Percentiles rank a stretch among this genome's conserved stretches.
Evolutionary conservation across 37 sponge, comb jelly and placozoan genomes (phyloP).

Genomic region (Cliona cf. orientalis): DNA sequence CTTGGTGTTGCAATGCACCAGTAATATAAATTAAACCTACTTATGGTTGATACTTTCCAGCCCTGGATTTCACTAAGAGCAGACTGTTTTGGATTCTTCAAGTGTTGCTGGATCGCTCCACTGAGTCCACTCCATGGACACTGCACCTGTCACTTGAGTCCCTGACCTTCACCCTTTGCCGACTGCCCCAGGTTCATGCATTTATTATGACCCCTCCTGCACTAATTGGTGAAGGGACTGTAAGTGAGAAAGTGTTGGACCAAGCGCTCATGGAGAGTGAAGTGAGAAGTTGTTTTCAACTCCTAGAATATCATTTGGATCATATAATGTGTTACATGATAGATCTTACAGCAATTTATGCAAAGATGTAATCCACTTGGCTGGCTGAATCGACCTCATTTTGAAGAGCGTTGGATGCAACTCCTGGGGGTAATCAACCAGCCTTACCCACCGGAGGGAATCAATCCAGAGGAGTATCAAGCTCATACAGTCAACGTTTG

Average conservation of each 20-base stretch:
- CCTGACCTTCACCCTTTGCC: constrained; percentile 47
- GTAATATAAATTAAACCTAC: too few species aligned
- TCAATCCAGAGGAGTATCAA: constrained; percentile 18
- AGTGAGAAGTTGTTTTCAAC: neutral
- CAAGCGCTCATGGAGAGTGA: constrained; percentile 55
- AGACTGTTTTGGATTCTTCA: neutral
- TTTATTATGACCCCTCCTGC: constrained; percentile 34
- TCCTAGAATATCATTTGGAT: neutral
- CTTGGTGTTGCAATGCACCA: too few species aligned
- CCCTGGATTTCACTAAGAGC: neutral
- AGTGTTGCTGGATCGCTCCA: constrained; percentile 5
- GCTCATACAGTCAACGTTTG: constrained; percentile 46
- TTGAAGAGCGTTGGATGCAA: constrained; percentile 89
- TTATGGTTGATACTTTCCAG: neutral
- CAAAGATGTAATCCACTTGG: constrained; percentile 63
- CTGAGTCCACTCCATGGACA: neutral
- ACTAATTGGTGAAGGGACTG: constrained; percentile 9
- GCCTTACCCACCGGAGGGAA: constrained; percentile 42
- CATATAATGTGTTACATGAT: neutral
- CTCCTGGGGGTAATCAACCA: constrained; percentile 72
- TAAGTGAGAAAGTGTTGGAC: constrained; percentile 48
- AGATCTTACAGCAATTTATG: constrained; percentile 57
- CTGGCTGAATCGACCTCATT: constrained; percentile 77
- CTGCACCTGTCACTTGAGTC: constrained; percentile 1
- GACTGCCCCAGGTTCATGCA: constrained; percentile 27